These are phyloP conservation scores for Tokudaia muenninki DNA, from an alignment of 2,797 vertebrate genomes.

Conservation along the genomic window DNA sequence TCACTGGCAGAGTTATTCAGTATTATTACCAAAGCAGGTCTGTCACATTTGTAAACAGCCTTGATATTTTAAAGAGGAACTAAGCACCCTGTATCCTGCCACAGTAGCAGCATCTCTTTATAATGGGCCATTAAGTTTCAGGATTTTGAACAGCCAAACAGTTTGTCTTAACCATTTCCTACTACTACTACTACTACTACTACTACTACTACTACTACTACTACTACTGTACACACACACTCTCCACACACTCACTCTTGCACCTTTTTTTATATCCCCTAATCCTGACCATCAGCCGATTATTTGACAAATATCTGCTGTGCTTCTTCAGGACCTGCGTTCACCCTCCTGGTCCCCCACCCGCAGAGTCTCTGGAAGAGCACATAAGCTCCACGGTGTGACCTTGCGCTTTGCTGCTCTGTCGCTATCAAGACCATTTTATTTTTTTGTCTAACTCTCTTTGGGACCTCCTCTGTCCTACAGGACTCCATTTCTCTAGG, in stretches of 20 bases:
- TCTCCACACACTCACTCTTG: neutral
- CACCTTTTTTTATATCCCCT: neutral
- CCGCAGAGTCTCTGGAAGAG: neutral
- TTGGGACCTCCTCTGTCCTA: neutral
- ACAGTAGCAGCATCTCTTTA: conserved; percentile 36
- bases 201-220: neutral
- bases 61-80: conserved; percentile 51
- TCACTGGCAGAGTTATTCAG: neutral
- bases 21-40: neutral
- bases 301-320: neutral
- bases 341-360: neutral
- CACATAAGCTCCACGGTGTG: neutral
- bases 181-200: neutral
- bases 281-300: conserved; percentile 5
- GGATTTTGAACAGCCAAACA: neutral
- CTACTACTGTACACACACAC: neutral
- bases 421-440: neutral
- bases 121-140: conserved; percentile 10
- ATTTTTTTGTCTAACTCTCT: neutral
- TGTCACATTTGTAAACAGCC: conserved; percentile 36
- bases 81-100: neutral
- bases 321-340: neutral
- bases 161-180: neutral
- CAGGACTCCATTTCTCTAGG: neutral
- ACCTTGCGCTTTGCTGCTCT: neutral